Conservation (phyloP, 2,888 invertebrate species). For the Hydrotaea diabolus region DNA sequence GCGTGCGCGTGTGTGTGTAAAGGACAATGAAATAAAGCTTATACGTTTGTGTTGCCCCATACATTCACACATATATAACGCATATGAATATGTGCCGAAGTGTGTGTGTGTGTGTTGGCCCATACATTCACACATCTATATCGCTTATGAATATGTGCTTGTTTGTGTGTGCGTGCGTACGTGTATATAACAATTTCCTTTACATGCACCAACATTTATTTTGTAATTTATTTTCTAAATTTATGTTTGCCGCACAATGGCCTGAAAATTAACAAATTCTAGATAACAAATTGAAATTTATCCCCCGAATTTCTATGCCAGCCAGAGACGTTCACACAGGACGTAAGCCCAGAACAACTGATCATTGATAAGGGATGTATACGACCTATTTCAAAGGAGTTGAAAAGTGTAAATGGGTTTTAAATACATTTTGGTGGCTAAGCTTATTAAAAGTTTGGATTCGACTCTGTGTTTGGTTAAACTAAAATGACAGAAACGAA, state of each 20-base stretch:
- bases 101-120: not conserved
- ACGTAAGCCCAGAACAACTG: no score
- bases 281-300: no score
- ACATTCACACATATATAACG: not conserved
- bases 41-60: not conserved
- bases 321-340: no score
- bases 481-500: no score
- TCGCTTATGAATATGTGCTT: not conserved
- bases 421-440: no score
- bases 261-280: no score
- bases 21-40: not conserved
- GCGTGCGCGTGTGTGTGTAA: not conserved
- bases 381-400: no score
- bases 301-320: no score
- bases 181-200: not conserved
- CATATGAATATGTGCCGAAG: not conserved
- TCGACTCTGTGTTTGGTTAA: no score
- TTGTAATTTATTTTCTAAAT: slow-evolving; percentile 8
- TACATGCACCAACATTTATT: not conserved
- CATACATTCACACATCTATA: not conserved
- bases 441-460: no score
- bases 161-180: not conserved
- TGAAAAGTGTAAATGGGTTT: no score
- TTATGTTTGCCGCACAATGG: not conserved
- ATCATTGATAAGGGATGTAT: no score